phyloP scores from a whole-genome alignment of 2,888 invertebrate genomes.

The Glaucopsyche alexis region DNA sequence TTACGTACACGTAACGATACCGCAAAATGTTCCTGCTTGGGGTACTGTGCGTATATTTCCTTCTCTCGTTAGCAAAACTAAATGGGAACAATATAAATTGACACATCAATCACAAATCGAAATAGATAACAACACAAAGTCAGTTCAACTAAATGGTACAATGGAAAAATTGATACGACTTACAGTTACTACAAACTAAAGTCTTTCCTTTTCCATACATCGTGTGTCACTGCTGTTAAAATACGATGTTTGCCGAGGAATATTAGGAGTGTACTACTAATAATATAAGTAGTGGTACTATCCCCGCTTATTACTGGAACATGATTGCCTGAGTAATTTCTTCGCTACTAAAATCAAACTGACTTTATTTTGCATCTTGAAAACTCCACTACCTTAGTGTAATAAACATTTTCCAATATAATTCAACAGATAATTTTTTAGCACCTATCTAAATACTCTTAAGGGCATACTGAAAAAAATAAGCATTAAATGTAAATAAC shows the following conservation, averaged over 20 bases:
- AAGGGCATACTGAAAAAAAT: background rate
- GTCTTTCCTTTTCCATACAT: too few relatives aligned
- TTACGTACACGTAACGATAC: too few relatives aligned
- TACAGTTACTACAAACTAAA: background rate
- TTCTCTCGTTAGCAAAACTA: constrained; percentile 12
- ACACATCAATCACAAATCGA: constrained; percentile 20
- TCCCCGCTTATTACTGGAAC: background rate
- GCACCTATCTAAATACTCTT: constrained; percentile 6
- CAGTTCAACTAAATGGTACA: background rate
- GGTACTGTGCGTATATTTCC: background rate
- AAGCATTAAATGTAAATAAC: background rate
- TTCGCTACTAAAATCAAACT: background rate
- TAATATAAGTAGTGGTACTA: background rate
- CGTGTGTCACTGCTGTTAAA: too few relatives aligned
- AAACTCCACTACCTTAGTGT: background rate
- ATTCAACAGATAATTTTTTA: background rate
- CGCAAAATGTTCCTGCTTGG: too few relatives aligned
- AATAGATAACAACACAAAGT: background rate
- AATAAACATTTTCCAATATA: constrained; percentile 16
- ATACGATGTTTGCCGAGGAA: too few relatives aligned
- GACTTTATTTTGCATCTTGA: background rate
- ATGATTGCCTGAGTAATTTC: background rate
- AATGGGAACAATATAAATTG: constrained; percentile 14
- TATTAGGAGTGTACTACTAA: too few relatives aligned
- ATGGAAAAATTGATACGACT: background rate